Conservation (phyloP, 2,113 vertebrate genomes). For the Mystacornis crossleyi region DNA sequence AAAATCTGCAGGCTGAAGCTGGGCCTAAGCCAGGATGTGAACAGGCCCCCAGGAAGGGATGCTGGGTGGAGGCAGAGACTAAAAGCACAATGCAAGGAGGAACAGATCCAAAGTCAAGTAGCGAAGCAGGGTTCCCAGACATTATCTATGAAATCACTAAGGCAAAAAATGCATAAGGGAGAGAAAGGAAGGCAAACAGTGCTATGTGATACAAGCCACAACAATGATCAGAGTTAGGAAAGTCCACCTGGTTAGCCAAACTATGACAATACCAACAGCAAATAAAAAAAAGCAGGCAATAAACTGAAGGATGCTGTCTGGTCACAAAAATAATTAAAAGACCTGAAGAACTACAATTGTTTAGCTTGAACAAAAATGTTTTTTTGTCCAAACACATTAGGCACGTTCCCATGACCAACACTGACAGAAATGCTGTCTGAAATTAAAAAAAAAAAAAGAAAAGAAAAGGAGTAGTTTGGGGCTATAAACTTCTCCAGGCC, state of each 20-base stretch:
- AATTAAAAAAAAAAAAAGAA: background rate
- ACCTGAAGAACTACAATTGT: background rate
- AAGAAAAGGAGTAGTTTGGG: background rate
- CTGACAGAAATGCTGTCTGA: background rate
- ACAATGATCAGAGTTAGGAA: background rate
- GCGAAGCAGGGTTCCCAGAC: background rate
- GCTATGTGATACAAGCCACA: background rate
- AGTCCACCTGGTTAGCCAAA: background rate
- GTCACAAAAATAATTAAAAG: background rate
- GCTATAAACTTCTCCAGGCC: background rate
- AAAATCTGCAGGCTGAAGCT: background rate
- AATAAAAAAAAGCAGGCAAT: background rate
- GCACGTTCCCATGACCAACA: background rate
- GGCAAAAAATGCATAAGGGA: background rate
- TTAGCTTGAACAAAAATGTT: background rate
- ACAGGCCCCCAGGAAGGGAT: background rate
- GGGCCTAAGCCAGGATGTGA: background rate
- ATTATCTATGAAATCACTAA: background rate
- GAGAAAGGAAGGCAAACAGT: background rate
- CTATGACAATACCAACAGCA: background rate
- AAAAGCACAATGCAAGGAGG: background rate
- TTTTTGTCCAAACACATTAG: background rate
- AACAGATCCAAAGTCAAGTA: background rate
- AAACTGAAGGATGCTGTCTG: background rate
- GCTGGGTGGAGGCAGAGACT: background rate